A percentile compares a stretch with the other conserved stretches of the same genome.
Conservation (phyloP, 2,888 invertebrate species). For the Drosophila falleni region DNA sequence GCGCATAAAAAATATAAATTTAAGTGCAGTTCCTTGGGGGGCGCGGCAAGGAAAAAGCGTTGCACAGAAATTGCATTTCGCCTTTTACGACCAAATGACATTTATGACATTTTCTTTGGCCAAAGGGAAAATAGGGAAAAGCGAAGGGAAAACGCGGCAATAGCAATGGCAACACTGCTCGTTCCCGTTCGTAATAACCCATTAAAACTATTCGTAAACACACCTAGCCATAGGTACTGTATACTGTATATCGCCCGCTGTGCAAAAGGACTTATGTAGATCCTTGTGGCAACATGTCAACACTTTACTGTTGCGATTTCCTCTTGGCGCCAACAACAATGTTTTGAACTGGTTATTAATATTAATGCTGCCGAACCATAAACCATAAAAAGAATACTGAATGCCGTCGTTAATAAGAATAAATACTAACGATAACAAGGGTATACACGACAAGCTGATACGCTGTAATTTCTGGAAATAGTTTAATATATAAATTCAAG, state of each 20-base stretch:
- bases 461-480: not conserved
- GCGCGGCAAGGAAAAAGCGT: conserved; percentile 33
- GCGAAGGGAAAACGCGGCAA: conserved; percentile 4
- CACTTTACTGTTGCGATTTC: conserved; percentile 45
- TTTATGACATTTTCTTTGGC: conserved; percentile 66
- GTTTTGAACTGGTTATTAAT: conserved; percentile 77
- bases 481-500: too few relatives aligned
- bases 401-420: conserved; percentile 53
- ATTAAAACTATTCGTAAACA: conserved; percentile 81
- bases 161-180: conserved; percentile 45
- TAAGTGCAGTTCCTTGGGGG: conserved; percentile 62
- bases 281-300: conserved; percentile 58
- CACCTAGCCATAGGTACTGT: conserved; percentile 48
- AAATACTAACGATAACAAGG: conserved; percentile 18
- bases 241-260: conserved; percentile 38
- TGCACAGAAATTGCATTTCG: conserved; percentile 74
- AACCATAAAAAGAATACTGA: conserved; percentile 43
- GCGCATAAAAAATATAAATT: conserved; percentile 75
- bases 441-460: not conserved
- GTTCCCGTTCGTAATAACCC: conserved; percentile 65
- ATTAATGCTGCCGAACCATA: conserved; percentile 65
- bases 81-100: conserved; percentile 77
- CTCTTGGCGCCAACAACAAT: conserved; percentile 64
- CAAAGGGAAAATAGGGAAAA: conserved; percentile 16
- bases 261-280: conserved; percentile 30